Base-by-base conservation (phyloP, 1,140 invertebrate species). In the Bradysia coprophila region DNA sequence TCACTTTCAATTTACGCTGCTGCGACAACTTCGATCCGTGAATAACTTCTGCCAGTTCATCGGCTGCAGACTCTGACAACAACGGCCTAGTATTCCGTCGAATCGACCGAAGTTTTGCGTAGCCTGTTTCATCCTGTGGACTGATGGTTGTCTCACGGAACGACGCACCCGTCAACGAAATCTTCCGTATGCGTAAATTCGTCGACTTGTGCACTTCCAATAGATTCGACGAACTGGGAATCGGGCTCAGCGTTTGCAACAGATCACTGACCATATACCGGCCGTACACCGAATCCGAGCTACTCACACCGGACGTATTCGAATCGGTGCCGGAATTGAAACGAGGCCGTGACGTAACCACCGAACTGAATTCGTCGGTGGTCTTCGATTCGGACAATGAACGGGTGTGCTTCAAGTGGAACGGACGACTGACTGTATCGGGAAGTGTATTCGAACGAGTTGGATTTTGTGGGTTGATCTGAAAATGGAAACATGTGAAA, bases 251-350 rank as follows among this genome's bases (percentile, higher is more conserved):
- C 11, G 78, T 44, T 8, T 39, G 13, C 19, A 16, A 22, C 32
- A 40, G 21, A 42, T 40, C 33, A 40, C 43, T 37, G 33, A 49
- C 52, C 13, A 54, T 49, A 19, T 51, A 51, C 13, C 52, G 42
- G 36, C 69, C 66, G 11, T 68, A 63, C 20, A 75, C 70, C 1
- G 80, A 83, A 56, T 84, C 79, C 52, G 73, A 80, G 33, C 79
- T 81, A 61, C 79, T 80, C 6, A 83, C 72, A 21, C 81, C 81
- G 48, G 78, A 83, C 2, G 76, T 79, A 45, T 78, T 82, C 1
- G 78, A 81, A 52, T 85, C 81, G 13, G 80, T 82, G 45, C 75
- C 57, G 0, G 58, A 61, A 44, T 61, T 61, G 39, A 57, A 59
- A 1, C 58, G 51, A 33, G 53, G 51, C 9, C 58, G 54, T 0